These are phyloP conservation scores for Drosophila littoralis DNA, from an alignment of 1,140 invertebrate species.

Conservation along the genomic window DNA sequence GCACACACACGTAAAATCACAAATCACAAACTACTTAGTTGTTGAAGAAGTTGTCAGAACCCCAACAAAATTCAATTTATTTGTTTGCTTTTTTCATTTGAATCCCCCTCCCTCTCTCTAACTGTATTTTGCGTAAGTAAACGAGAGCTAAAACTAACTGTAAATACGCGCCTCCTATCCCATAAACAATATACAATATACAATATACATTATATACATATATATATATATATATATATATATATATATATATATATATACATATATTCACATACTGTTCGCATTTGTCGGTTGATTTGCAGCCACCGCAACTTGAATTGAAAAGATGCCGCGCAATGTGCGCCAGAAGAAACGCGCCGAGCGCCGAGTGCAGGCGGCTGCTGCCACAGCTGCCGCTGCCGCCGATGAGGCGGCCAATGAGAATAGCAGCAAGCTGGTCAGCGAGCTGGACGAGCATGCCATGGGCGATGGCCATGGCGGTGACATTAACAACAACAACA, in stretches of 20 bases:
- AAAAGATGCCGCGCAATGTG: conserved; percentile 40
- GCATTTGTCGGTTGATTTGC: not conserved
- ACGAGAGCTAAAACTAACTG: not conserved
- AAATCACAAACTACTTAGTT: not conserved
- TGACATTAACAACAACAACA: conserved; percentile 8
- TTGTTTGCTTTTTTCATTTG: conserved; percentile 1
- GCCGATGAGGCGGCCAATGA: not conserved
- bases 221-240: too few species aligned
- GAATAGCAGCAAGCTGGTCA: not conserved
- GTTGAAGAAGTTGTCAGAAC: conserved; percentile 5
- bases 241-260: too few species aligned
- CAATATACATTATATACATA: too few species aligned
- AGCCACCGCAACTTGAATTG: not conserved
- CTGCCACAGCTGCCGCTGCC: not conserved
- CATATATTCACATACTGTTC: too few species aligned
- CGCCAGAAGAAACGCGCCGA: conserved; percentile 41
- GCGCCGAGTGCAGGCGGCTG: conserved; percentile 15
- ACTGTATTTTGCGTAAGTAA: not conserved
- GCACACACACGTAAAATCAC: not conserved
- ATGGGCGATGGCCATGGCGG: conserved; percentile 26
- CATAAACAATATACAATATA: too few species aligned
- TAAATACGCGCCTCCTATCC: too few species aligned
- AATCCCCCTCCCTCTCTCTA: not conserved
- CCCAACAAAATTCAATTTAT: not conserved
- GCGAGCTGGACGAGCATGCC: conserved; percentile 25